Base-by-base conservation (phyloP, 35 echinoderm and acorn worm species). In the Acanthaster planci region DNA sequence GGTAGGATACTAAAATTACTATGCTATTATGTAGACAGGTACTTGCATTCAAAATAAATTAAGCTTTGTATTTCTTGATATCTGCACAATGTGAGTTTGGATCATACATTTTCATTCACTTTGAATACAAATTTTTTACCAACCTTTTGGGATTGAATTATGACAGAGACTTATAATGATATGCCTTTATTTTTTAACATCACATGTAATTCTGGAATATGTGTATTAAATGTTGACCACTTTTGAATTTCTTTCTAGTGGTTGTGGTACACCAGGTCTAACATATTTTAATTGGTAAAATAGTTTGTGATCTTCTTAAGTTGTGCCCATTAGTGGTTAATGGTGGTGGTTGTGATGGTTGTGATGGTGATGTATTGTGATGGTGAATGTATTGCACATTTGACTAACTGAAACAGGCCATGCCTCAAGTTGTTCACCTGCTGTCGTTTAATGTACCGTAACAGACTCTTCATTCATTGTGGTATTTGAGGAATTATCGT, bases 101-200 rank as follows among this genome's bases (percentile, higher is more conserved):
- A 72, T 72, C 64, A 29, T 34, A 72, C 64, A 72, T 72, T 31
- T 72, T 34, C 64, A 72, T 72, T 72, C 64, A 72, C 64, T 72
- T 72, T 72, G 64, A 72, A 72, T 72, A 72, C 64, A 72, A 72
- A 26, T 72, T 72, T 72, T 72, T 72, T 72, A 72, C 64, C 64
- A 72, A 72, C 18, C 64, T 72, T 72, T 72, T 26, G 34, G 34
- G 23, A 72, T 72, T 72, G 30, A 72, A 72, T 35, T 26, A 72
- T 72, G 23, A 72, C 64, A 72, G 64, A 72, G 64, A 72, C 64
- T 72, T 72, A 72, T 72, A 72, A 72, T 72, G 64, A 72, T 72
- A 72, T 72, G 64, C 64, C 64, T 72, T 72, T 72, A 72, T 72
- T 72, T 72, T 72, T 72, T 72, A 72, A 72, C 64, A 72, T 72